Evolutionary conservation across 2,888 invertebrate genomes (phyloP), one percentile per base, ranked within the genome.

Genomic region (Loripinus fragilis): DNA sequence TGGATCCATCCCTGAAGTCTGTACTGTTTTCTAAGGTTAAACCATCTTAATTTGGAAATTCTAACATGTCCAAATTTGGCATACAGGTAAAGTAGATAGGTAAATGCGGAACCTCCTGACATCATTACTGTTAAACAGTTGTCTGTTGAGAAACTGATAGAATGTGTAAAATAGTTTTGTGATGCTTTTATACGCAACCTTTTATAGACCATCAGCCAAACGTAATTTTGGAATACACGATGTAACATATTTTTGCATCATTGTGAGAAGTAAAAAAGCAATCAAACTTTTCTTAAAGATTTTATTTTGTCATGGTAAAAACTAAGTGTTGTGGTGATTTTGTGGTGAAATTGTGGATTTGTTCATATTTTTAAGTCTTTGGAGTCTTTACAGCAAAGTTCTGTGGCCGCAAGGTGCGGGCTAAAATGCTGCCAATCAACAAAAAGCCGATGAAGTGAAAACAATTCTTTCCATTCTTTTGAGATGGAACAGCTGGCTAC

Each of bases 151-250:
- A 52, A 52, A 25, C 52, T 7, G 52, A 25, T 52, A 52, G 23
- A 52, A 52, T 52, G 52, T 52, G 25, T 52, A 23, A 52, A 25
- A 52, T n/a, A 52, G 2, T 45, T 15, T 45, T 3, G 52, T 52
- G 52, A 52, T 52, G 52, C 52, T 52, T 52, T 52, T 52, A 52
- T 52, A 52, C 25, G 20, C 8, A 52, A 52, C 23, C 25, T 20
- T 52, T 52, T 52, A n/a, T 52, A 52, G 10, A n/a, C 52, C 52
- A 52, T 52, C 52, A 52, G 52, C 52, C 52, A 52, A 52, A 52
- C 52, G 25, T 25, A 12, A 52, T 52, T 52, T 52, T 52, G 52
- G 52, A 52, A 20, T 45, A 45, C 45, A 45, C n/a, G 2, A 45
- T 45, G 52, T 25, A 52, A 25, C 52, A 52, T 52, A 52, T 52